Evolutionary conservation across 1,140 invertebrate species (phyloP).

Genomic region (Rhagoletis pomonella): DNA sequence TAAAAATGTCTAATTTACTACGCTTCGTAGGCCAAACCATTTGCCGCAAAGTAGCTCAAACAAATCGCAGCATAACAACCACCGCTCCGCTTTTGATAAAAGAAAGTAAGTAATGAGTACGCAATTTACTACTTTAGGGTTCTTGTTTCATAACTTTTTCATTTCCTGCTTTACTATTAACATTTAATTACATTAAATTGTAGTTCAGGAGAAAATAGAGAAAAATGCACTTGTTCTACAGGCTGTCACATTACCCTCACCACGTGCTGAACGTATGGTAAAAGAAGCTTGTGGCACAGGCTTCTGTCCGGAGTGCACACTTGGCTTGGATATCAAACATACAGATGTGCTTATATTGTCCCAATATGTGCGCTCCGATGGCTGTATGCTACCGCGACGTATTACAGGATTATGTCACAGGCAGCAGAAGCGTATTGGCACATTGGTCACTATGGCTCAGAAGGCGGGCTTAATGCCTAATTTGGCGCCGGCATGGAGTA

Average conservation of each 20-base stretch:
- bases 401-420: constrained; percentile 87
- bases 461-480: constrained; percentile 89
- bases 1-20: constrained; percentile 36
- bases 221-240: constrained; percentile 78
- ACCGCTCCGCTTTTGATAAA: constrained; percentile 62
- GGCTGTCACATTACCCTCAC: constrained; percentile 78
- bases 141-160: constrained; percentile 70
- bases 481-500: constrained; percentile 78
- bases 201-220: constrained; percentile 68
- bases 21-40: neutral
- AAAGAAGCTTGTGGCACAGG: constrained; percentile 73
- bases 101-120: constrained; percentile 63
- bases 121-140: neutral
- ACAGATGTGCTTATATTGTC: constrained; percentile 93
- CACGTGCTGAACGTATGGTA: constrained; percentile 77
- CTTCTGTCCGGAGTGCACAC: constrained; percentile 81
- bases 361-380: constrained; percentile 89
- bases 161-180: neutral
- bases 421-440: constrained; percentile 85
- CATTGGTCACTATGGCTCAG: constrained; percentile 90
- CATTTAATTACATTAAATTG: constrained; percentile 16
- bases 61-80: constrained; percentile 58
- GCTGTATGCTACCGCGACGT: constrained; percentile 85
- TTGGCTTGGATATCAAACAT: constrained; percentile 85
- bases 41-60: neutral